Evolutionary conservation across 2,888 invertebrate genomes (phyloP).

Genomic region (Neoaliturus tenellus): DNA sequence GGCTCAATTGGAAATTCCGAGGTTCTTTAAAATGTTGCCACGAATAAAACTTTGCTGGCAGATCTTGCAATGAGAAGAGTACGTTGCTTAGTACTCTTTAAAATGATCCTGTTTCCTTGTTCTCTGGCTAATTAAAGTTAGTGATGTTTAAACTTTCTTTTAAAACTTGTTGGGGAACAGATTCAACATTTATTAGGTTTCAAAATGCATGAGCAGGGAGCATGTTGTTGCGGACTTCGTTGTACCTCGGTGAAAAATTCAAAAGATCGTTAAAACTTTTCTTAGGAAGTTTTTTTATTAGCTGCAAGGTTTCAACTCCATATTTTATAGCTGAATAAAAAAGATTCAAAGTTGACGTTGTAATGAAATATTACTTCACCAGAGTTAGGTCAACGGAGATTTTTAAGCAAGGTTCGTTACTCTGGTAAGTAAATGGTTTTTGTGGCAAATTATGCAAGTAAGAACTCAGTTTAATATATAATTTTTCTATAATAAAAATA

Average conservation of each 20-base stretch:
- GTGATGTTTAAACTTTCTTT: slow-evolving; percentile 11
- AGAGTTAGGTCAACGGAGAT: not conserved
- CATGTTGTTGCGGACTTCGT: slow-evolving; percentile 36
- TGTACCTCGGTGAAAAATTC: slow-evolving; percentile 35
- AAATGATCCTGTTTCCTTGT: not conserved
- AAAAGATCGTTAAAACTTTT: slow-evolving; percentile 45
- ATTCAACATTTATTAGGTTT: slow-evolving; percentile 46
- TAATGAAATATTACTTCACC: slow-evolving; percentile 15
- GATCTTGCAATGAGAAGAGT: no score
- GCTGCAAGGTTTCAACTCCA: not conserved
- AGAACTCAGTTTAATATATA: no score
- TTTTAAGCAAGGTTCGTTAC: no score
- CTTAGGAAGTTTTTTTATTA: slow-evolving; percentile 38
- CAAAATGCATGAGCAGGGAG: slow-evolving; percentile 31
- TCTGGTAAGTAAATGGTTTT: no score
- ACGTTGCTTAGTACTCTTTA: no score
- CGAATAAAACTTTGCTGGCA: no score
- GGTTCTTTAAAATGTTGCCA: no score
- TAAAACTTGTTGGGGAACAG: slow-evolving; percentile 25
- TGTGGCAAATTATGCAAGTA: no score
- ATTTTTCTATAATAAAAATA: no score
- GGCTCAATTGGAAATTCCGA: no score
- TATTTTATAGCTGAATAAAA: slow-evolving; percentile 33
- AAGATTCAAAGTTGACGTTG: not conserved
- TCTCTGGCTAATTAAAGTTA: not conserved